Evolutionary conservation across 2,888 invertebrate genomes (phyloP), one percentile per base, ranked within the genome.

Genomic region (Agrochola circellaris): DNA sequence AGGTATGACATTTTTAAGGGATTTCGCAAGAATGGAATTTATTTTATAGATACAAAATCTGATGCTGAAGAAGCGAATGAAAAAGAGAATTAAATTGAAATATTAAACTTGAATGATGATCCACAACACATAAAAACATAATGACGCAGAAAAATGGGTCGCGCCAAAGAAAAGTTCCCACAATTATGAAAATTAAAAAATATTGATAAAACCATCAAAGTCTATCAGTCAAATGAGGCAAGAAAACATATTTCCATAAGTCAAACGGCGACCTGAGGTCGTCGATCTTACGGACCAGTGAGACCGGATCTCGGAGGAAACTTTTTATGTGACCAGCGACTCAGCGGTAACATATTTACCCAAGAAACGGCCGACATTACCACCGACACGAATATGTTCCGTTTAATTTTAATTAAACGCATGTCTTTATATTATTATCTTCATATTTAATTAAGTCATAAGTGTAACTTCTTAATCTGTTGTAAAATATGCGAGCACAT

Each of bases 171-270:
- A 82, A 87, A 76, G 82, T 87, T 87, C 84, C 79, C 86, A 89
- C 87, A 84, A 86, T 90, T 80, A 81, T 71, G 69, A 79, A 67
- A 79, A 77, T 68, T 64, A 77, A 86, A 88, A 89, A 88, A 89
- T 89, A 89, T 89, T 90, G 88, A 91, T 91, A 88, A 91, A 92
- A 89, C 81, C 87, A 84, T 89, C 88, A 88, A 90, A 91, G 88
- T 88, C 92, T 92, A 93, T 93, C 91, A 92, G 92, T 92, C 91
- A 92, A 91, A 90, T 93, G 93, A 90, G 88, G 92, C 93, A 93
- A 94, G 94, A 95, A 94, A 95, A 95, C 91, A 93, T 92, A 95
- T 96, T 96, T 96, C 95, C 96, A 96, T 96, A 96, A 95, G 95
- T 95, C 95, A 96, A 95, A 94, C 94, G 88, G 93, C 94, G 91